These are phyloP conservation scores for Peucedramus taeniatus DNA, from an alignment of 2,113 vertebrate species.

Conservation along the genomic window DNA sequence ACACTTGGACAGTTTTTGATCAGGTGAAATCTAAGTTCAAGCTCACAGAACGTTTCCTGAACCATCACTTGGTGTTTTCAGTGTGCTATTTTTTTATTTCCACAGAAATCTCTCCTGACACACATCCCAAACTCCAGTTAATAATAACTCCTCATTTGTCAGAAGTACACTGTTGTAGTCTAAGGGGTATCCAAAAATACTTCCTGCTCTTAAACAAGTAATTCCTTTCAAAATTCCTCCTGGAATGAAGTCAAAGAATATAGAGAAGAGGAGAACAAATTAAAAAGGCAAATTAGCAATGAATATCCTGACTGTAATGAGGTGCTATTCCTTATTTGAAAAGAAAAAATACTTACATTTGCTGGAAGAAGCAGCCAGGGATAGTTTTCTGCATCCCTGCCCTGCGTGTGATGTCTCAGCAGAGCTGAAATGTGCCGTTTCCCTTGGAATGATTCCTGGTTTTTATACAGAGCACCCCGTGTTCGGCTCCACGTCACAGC, in stretches of 20 bases:
- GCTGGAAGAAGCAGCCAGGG: neutral
- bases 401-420: neutral
- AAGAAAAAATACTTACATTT: constrained; percentile 47
- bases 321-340: neutral
- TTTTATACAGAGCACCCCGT: neutral
- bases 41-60: neutral
- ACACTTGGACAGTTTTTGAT: neutral
- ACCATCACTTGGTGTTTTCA: accelerated
- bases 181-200: neutral
- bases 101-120: neutral
- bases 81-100: accelerated
- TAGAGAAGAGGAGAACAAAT: neutral
- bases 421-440: neutral
- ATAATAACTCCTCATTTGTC: neutral
- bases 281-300: neutral
- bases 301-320: neutral
- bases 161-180: neutral
- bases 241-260: neutral
- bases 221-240: neutral
- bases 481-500: neutral
- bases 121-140: neutral
- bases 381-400: constrained; percentile 18
- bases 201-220: neutral
- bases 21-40: neutral
- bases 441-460: constrained; percentile 17